These are phyloP conservation scores for Catamblyrhynchus diadema DNA, from an alignment of 2,797 vertebrate species.

Conservation along the genomic window DNA sequence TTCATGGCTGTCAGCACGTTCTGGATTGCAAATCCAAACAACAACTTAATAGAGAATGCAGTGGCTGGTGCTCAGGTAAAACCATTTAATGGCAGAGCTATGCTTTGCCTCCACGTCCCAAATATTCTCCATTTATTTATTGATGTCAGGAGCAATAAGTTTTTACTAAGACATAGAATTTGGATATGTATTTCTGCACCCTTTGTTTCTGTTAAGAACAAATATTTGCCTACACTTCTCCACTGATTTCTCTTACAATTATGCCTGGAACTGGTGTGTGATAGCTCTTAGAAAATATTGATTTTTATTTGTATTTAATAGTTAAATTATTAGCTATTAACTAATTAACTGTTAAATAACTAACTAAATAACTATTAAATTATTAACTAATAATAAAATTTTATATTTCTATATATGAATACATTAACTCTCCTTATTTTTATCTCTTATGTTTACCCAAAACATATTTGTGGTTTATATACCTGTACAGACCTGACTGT, in stretches of 20 bases:
- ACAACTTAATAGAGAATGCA: constrained; percentile 88
- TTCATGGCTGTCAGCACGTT: constrained; percentile 90
- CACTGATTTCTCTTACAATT: not conserved
- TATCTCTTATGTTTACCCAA: not conserved
- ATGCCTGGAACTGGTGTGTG: not conserved
- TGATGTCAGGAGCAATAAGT: not conserved
- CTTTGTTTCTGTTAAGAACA: not conserved
- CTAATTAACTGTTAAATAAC: too few relatives aligned
- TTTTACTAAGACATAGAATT: not conserved
- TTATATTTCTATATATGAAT: not conserved
- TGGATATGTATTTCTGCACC: not conserved
- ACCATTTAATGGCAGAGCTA: not conserved
- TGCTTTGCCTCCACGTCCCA: not conserved
- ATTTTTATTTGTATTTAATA: not conserved
- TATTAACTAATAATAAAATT: not conserved
- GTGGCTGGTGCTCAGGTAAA: constrained; percentile 80
- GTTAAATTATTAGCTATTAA: not conserved
- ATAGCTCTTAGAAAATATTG: not conserved
- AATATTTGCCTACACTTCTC: not conserved
- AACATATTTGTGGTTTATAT: not conserved
- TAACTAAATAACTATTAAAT: too few relatives aligned
- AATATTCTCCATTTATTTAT: not conserved
- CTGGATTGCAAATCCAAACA: constrained; percentile 96
- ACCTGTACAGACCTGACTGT: not conserved
- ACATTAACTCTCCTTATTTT: not conserved